Conservation (phyloP, 2,888 invertebrate genomes). For the Hirtodrosophila trivittata region DNA sequence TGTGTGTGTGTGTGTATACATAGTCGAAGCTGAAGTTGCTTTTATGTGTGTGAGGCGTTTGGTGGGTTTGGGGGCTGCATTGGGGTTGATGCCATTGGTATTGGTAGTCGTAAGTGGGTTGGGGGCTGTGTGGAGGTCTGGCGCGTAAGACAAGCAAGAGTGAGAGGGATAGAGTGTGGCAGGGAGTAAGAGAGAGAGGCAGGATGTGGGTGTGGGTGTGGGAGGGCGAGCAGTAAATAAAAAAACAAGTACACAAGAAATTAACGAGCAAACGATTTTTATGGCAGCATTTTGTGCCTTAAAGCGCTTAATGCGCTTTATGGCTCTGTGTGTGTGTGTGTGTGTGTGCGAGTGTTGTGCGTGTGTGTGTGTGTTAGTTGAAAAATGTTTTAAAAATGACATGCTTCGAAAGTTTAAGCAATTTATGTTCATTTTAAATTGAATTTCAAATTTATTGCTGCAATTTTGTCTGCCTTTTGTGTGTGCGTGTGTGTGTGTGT, state of each 20-base stretch:
- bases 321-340: constrained; percentile 26
- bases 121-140: constrained; percentile 27
- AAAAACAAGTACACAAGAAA: constrained; percentile 72
- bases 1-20: constrained; percentile 23
- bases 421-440: constrained; percentile 84
- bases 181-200: constrained; percentile 3
- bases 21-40: constrained; percentile 55
- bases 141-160: constrained; percentile 40
- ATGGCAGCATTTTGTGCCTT: constrained; percentile 80
- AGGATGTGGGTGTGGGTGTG: constrained; percentile 8
- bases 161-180: neutral
- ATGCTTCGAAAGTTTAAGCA: constrained; percentile 83
- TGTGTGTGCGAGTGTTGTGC: constrained; percentile 19
- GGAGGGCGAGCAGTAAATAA: constrained; percentile 58
- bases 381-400: constrained; percentile 83
- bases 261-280: constrained; percentile 80
- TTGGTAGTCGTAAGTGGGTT: neutral
- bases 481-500: constrained; percentile 17
- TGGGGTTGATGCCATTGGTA: constrained; percentile 36
- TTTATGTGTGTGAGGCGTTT: constrained; percentile 31
- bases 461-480: constrained; percentile 68
- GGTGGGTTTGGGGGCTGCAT: constrained; percentile 34
- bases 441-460: constrained; percentile 83
- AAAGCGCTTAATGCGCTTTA: constrained; percentile 79
- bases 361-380: constrained; percentile 68